Evolutionary conservation across 1,140 invertebrate species (phyloP).

Genomic region (Conopomorpha cramerella): DNA sequence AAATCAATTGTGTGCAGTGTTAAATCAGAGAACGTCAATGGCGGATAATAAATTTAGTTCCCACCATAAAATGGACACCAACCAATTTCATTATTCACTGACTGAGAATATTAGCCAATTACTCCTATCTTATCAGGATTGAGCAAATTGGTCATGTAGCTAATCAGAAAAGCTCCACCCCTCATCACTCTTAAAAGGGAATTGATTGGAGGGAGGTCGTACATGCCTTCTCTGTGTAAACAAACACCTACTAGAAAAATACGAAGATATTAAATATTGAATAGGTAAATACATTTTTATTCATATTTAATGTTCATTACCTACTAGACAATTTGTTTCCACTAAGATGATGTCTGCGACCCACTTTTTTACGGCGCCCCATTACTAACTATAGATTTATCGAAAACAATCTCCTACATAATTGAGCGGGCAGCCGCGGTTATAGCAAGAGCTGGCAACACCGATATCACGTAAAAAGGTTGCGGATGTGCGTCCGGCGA

Average conservation of each 20-base stretch:
- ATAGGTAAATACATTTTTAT: background rate
- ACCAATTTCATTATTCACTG: background rate
- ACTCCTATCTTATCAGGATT: too few species aligned
- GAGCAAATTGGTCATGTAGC: too few species aligned
- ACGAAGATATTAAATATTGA: too few species aligned
- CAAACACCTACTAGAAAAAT: too few species aligned
- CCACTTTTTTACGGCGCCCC: too few species aligned
- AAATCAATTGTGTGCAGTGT: background rate
- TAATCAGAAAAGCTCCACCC: too few species aligned
- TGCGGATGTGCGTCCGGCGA: conserved; percentile 56
- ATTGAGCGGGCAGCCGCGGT: too few species aligned
- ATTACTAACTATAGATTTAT: background rate
- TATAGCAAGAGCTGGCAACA: conserved; percentile 7
- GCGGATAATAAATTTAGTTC: too few species aligned
- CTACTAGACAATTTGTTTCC: background rate
- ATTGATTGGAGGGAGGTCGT: too few species aligned
- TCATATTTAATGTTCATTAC: background rate
- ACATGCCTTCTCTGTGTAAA: too few species aligned
- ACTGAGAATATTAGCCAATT: too few species aligned
- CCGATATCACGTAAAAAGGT: conserved; percentile 54
- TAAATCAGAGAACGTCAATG: background rate
- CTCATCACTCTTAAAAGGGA: too few species aligned
- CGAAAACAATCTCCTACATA: background rate
- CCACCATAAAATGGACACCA: background rate
- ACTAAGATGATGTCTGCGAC: background rate